Evolutionary conservation across 2,797 vertebrate genomes (phyloP).

Genomic region (Sebastes itinus): DNA sequence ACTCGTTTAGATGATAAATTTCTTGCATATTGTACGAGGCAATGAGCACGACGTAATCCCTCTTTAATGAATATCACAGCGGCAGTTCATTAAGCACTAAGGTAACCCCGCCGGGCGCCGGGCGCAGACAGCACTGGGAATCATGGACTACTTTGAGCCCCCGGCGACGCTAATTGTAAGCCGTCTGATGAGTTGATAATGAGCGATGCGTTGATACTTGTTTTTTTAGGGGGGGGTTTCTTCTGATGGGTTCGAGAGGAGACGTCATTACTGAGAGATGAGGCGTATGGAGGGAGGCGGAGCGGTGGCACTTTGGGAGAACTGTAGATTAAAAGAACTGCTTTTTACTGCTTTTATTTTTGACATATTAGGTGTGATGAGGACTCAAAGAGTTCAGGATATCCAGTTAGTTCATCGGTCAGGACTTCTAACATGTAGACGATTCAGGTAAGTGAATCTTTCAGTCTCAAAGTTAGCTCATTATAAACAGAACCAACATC

Average conservation of each 20-base stretch:
- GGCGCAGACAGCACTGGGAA: slow-evolving; percentile 18
- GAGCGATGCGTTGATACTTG: slow-evolving; percentile 27
- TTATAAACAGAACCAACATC: background rate
- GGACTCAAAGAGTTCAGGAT: slow-evolving; percentile 11
- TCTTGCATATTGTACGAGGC: slow-evolving; percentile 67
- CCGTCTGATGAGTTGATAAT: slow-evolving; percentile 62
- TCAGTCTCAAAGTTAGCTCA: too few species aligned
- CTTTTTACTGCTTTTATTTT: slow-evolving; percentile 29
- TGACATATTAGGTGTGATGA: slow-evolving; percentile 43
- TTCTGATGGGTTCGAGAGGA: background rate
- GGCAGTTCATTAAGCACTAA: slow-evolving; percentile 78
- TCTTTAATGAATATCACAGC: slow-evolving; percentile 78
- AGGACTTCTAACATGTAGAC: background rate
- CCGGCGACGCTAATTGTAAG: slow-evolving; percentile 52
- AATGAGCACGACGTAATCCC: slow-evolving; percentile 72
- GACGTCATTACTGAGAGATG: background rate
- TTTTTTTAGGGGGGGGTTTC: background rate
- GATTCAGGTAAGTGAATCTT: background rate
- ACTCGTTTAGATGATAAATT: slow-evolving; percentile 75
- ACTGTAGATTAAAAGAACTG: background rate
- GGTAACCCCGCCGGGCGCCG: slow-evolving; percentile 53
- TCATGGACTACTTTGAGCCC: slow-evolving; percentile 53
- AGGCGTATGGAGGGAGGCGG: slow-evolving; percentile 7
- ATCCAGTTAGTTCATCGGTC: slow-evolving; percentile 24
- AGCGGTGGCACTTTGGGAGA: background rate